phyloP scores from a whole-genome alignment of 2,113 vertebrate species.

The Megalops atlanticus region DNA sequence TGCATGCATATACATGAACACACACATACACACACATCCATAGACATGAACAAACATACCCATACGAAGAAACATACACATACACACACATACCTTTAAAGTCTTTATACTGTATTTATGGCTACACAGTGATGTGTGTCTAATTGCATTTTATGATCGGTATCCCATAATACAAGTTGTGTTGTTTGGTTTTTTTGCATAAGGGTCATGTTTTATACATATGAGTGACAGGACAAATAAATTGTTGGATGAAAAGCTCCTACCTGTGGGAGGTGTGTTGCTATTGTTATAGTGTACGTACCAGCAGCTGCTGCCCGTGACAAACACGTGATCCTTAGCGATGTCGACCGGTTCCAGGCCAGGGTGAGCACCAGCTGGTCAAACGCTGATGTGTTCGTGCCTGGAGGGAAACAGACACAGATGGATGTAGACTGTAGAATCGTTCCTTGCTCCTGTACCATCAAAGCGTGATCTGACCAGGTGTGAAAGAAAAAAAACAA shows the following conservation, averaged over 20 bases:
- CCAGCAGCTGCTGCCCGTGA: constrained; percentile 96
- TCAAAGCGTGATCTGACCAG: background rate
- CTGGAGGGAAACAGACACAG: constrained; percentile 63
- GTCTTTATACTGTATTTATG: no score
- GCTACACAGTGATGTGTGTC: no score
- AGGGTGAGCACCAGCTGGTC: constrained; percentile 96
- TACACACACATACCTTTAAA: background rate
- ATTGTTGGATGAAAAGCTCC: no score
- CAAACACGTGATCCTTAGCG: constrained; percentile 98
- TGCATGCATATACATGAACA: background rate
- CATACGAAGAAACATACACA: background rate
- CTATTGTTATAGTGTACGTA: constrained; percentile 61
- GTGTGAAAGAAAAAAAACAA: no score
- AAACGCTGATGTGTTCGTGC: constrained; percentile 91
- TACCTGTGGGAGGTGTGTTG: no score
- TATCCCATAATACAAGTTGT: no score
- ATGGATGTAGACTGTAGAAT: background rate
- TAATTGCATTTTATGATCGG: no score
- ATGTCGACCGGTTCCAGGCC: constrained; percentile 98
- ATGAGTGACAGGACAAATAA: no score
- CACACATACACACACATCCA: background rate
- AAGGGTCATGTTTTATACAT: no score
- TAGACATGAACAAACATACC: background rate
- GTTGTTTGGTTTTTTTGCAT: background rate
- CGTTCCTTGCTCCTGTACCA: background rate